Conservation (phyloP, 1,140 invertebrate genomes). For the Drosophila arawakana region DNA sequence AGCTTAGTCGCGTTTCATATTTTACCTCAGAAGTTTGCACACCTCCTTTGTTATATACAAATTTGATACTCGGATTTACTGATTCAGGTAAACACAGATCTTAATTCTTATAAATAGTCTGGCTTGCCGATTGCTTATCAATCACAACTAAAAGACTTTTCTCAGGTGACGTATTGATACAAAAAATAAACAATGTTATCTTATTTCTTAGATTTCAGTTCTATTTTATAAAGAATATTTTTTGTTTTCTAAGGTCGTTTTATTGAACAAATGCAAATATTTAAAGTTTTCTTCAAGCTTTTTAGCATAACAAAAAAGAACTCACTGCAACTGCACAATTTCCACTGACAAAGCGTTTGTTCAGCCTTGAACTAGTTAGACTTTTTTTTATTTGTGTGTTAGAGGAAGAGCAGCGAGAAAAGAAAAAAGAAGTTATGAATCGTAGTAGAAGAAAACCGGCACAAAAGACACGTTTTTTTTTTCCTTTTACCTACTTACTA, state of each 20-base stretch:
- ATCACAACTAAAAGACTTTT: slow-evolving; percentile 12
- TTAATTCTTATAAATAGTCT: slow-evolving; percentile 30
- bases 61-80: slow-evolving; percentile 8
- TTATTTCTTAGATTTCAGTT: slow-evolving; percentile 3
- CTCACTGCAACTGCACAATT: slow-evolving; percentile 10
- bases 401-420: slow-evolving; percentile 5
- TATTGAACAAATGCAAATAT: not conserved
- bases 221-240: not conserved
- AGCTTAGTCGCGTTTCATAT: slow-evolving; percentile 24
- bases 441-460: slow-evolving; percentile 21
- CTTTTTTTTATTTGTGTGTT: not conserved
- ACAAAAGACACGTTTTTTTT: not conserved
- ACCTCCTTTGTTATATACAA: slow-evolving; percentile 23
- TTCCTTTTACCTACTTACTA: slow-evolving; percentile 26
- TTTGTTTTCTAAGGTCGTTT: slow-evolving; percentile 13
- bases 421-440: slow-evolving; percentile 7
- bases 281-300: not conserved
- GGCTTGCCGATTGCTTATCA: slow-evolving; percentile 13
- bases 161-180: slow-evolving; percentile 23
- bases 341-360: slow-evolving; percentile 18
- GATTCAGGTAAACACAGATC: not conserved
- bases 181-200: not conserved
- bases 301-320: not conserved
- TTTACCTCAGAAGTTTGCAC: slow-evolving; percentile 17
- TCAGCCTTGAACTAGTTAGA: slow-evolving; percentile 42